These are phyloP conservation scores for Cavia aperea DNA, from an alignment of 2,113 vertebrate genomes.

Conservation along the genomic window DNA sequence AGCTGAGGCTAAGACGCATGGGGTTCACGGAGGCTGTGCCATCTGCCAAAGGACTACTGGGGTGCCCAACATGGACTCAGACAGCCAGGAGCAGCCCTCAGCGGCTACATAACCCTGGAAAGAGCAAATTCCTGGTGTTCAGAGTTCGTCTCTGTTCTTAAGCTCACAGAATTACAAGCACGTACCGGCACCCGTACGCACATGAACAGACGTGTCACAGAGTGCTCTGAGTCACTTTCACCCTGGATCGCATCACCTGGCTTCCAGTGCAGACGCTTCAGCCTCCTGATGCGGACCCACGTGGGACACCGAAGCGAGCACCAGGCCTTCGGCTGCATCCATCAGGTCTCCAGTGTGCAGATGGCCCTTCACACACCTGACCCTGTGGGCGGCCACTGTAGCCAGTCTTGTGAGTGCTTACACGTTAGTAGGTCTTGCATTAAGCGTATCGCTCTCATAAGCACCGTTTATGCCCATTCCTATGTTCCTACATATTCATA, in stretches of 20 bases:
- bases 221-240: neutral
- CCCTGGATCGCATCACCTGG: neutral
- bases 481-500: neutral
- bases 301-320: neutral
- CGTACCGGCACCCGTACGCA: neutral
- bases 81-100: neutral
- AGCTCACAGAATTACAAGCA: neutral
- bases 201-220: neutral
- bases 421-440: no score
- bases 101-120: neutral
- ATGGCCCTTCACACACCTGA: neutral
- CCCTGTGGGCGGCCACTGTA: neutral
- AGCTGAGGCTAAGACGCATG: neutral
- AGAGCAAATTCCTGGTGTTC: neutral
- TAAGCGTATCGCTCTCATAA: neutral
- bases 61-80: neutral
- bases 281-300: neutral
- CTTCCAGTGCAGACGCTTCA: neutral
- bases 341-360: neutral
- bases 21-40: neutral
- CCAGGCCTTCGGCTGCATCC: neutral
- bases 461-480: neutral
- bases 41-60: neutral
- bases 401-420: neutral
- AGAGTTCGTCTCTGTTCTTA: neutral